Evolutionary conservation across 1,140 invertebrate genomes (phyloP), one percentile per base, ranked within the genome.

Genomic region (Temnothorax longispinosus): DNA sequence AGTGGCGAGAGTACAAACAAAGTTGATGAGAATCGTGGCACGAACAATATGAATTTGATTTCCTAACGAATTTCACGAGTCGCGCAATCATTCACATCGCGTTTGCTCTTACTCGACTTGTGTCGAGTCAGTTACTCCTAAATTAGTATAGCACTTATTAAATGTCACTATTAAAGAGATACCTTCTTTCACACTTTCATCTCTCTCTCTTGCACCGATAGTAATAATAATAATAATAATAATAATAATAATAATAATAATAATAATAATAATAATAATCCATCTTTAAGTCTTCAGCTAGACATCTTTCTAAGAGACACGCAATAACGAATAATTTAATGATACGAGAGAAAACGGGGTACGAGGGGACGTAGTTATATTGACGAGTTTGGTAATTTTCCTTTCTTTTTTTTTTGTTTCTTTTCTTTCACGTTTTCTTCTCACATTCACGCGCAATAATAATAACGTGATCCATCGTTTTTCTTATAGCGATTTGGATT

Each of bases 271-370:
- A 80, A 80, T 52, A 71, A 47, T 56, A 52, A 82, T 75, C 75
- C 64, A 50, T 74, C n/a, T 82, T 76, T 82, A 75, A 85, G 72
- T 90, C 54, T 74, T 92, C 78, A 58, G 64, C 90, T 92, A 92
- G 76, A 93, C 88, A 92, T 89, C 50, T 84, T 89, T 91, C 92
- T 92, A 92, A 88, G 86, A 90, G 87, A 93, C 92, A 93, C 90
- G 87, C 87, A 93, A 92, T 88, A 91, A 92, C 69, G 87, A 92
- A 89, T 91, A 91, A 81, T 87, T 91, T 89, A 72, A 76, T 84
- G 85, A 77, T 88, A 87, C 71, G 85, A 75, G 84, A 76, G 77
- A 87, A 89, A 82, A 90, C 41, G 56, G 78, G 86, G 54, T 67
- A 85, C 69, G 69, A 77, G 60, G 65, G 76, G 67, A 80, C 62